Evolutionary conservation across 2,797 vertebrate species (phyloP), one percentile per base, ranked within the genome.

Genomic region (Macroramphosus scolopax): DNA sequence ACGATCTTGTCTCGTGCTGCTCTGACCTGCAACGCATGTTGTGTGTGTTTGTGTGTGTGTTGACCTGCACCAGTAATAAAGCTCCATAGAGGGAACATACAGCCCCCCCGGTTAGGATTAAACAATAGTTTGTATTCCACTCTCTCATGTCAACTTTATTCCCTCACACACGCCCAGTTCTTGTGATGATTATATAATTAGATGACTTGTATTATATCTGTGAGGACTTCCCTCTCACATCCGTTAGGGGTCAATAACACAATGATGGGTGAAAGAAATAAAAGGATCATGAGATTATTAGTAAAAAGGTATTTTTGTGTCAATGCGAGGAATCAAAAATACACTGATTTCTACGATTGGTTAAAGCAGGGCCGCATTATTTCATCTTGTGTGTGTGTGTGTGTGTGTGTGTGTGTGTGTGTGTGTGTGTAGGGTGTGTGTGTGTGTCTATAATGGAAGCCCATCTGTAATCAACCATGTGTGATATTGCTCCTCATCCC

Each of bases 401-500:
- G 64, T 44, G 69, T 67, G 60, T 75, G 46, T 56, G 55, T 17
- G 17, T 39, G 51, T 58, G 64, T 43, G 68, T 66, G 60, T 73
- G 46, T 56, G 60, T 20, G 24, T 40, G 38, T 65, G n/a, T n/a
- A n/a, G n/a, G n/a, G 60, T 75, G 46, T 56, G 55, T 17, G 17
- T 39, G 51, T 50, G 49, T 46, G 24, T 51, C 50, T 59, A 44
- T 58, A 58, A 68, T 74, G 50, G 60, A 52, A 53, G 60, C 74
- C 73, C 77, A 81, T 87, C 80, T 86, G 87, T 63, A 78, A 64
- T 75, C 74, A 66, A 52, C 73, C 78, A 67, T 65, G 76, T 85
- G 82, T 77, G 76, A 84, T 80, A 82, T 84, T 83, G 72, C 68
- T 56, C 71, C 61, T 83, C 80, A 82, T 86, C 67, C 81, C 77